Percentiles rank a stretch among this genome's conserved stretches.
Evolutionary conservation across 64 coral and sea anemone genomes (phyloP).

Genomic region (Dendronephthya gigantea): DNA sequence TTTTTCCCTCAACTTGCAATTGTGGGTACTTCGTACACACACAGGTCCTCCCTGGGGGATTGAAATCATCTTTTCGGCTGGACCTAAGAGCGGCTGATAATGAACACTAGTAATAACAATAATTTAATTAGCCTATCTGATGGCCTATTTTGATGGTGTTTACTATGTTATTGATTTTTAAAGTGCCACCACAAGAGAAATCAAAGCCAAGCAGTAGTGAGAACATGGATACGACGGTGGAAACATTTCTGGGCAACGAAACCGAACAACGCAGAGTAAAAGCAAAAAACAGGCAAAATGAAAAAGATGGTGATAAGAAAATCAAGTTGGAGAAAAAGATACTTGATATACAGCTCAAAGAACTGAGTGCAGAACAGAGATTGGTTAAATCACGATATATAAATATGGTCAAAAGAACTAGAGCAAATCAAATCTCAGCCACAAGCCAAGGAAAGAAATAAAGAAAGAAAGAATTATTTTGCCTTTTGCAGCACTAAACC

Average conservation of each 20-base stretch:
- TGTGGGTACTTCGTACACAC: too few relatives aligned
- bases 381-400: background rate
- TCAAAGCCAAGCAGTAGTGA: background rate
- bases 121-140: too few relatives aligned
- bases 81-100: too few relatives aligned
- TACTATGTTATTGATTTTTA: background rate
- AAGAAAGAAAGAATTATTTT: background rate
- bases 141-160: background rate
- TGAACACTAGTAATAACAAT: too few relatives aligned
- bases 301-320: background rate
- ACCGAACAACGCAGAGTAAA: background rate
- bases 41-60: too few relatives aligned
- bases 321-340: background rate
- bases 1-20: too few relatives aligned
- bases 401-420: background rate
- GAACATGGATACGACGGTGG: background rate
- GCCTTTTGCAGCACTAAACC: too few relatives aligned
- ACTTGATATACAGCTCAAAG: background rate
- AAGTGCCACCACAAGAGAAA: too few relatives aligned
- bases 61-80: too few relatives aligned
- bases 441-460: background rate
- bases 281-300: background rate
- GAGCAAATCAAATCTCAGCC: background rate
- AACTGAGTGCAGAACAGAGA: background rate
- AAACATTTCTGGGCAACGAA: background rate